Conservation (phyloP, 2,797 vertebrate genomes). For the Silurus aristotelis region DNA sequence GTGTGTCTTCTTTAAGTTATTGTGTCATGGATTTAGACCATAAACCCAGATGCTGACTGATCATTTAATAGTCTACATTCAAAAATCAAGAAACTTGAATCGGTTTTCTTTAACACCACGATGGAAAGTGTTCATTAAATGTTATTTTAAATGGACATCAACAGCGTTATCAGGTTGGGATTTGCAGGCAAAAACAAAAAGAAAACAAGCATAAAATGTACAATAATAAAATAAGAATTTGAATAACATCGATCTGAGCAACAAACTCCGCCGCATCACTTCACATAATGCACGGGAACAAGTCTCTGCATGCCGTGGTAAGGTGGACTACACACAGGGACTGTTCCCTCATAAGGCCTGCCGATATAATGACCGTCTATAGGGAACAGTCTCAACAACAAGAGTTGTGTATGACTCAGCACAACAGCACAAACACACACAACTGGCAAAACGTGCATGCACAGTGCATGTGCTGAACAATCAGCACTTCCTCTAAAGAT, state of each 20-base stretch:
- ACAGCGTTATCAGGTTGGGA: not conserved
- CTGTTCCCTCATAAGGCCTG: conserved; percentile 44
- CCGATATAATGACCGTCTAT: conserved; percentile 47
- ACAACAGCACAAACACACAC: conserved; percentile 30
- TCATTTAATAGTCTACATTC: not conserved
- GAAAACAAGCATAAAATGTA: not conserved
- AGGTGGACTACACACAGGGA: conserved; percentile 18
- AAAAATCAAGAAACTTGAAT: not conserved
- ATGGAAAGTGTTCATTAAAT: not conserved
- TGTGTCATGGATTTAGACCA: no score
- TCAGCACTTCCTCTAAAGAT: not conserved
- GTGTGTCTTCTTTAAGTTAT: no score
- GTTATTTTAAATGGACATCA: not conserved
- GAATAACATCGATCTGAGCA: no score
- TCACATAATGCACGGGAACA: conserved; percentile 46
- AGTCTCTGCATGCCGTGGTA: conserved; percentile 38
- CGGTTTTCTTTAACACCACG: not conserved
- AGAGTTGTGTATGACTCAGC: conserved; percentile 23
- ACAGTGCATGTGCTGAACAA: not conserved
- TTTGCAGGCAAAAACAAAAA: not conserved
- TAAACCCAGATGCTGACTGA: not conserved
- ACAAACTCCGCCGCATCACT: not conserved
- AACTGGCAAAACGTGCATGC: not conserved
- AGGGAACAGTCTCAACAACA: conserved; percentile 41
- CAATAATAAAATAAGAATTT: not conserved